phyloP scores from a whole-genome alignment of 2,888 invertebrate species.

The Spodoptera picta region DNA sequence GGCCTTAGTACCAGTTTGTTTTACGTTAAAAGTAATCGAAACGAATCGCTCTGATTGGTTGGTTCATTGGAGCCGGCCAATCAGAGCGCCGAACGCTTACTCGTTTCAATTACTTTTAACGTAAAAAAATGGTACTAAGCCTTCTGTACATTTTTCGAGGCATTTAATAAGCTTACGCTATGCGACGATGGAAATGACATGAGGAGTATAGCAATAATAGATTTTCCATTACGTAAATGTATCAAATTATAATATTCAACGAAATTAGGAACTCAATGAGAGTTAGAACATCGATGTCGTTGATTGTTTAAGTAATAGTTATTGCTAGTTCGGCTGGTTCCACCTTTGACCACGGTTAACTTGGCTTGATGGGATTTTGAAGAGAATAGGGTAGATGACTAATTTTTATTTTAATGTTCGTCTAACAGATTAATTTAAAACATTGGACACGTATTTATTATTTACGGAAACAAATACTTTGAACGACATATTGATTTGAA shows the following conservation, averaged over 20 bases:
- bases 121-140: too few relatives aligned
- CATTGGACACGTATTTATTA: too few relatives aligned
- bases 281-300: slow-evolving; percentile 20
- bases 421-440: too few relatives aligned
- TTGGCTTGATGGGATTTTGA: neutral
- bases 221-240: slow-evolving; percentile 12
- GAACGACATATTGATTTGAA: too few relatives aligned
- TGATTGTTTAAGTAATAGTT: slow-evolving; percentile 20
- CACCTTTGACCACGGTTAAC: neutral
- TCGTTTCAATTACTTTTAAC: too few relatives aligned
- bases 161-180: slow-evolving; percentile 9
- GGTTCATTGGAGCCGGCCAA: too few relatives aligned
- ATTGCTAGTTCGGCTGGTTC: slow-evolving; percentile 14
- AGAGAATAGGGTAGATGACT: too few relatives aligned
- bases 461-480: too few relatives aligned
- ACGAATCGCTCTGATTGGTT: too few relatives aligned
- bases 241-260: slow-evolving; percentile 18
- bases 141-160: slow-evolving; percentile 11
- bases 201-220: slow-evolving; percentile 37
- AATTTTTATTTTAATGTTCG: too few relatives aligned
- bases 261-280: slow-evolving; percentile 20
- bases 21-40: too few relatives aligned
- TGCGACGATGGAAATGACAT: slow-evolving; percentile 5
- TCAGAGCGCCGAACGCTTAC: too few relatives aligned
- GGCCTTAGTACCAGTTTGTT: neutral